Conservation (phyloP, 2,888 invertebrate species). For the Incurvaria masculella region DNA sequence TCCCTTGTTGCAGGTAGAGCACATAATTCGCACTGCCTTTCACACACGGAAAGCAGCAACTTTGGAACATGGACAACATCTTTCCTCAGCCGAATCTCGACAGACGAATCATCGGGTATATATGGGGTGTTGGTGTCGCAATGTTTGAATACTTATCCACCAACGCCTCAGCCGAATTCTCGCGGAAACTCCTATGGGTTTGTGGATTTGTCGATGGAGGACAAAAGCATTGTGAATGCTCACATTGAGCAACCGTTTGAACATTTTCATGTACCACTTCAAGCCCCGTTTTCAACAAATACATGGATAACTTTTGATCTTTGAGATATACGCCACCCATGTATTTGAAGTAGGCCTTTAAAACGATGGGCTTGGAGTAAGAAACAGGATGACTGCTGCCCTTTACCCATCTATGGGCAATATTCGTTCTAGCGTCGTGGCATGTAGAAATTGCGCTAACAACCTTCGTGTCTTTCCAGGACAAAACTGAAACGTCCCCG, state of each 20-base stretch:
- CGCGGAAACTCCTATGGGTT: not conserved
- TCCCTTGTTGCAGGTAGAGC: not conserved
- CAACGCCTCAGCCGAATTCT: not conserved
- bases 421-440: slow-evolving; percentile 7
- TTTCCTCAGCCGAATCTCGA: not conserved
- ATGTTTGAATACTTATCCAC: not conserved
- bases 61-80: not conserved
- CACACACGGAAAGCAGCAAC: not conserved
- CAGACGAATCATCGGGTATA: not conserved
- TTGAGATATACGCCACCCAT: not conserved
- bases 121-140: not conserved
- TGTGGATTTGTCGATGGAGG: slow-evolving; percentile 1
- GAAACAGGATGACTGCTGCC: too few relatives aligned
- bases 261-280: slow-evolving; percentile 9
- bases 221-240: slow-evolving; percentile 7
- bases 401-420: too few relatives aligned
- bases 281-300: slow-evolving; percentile 7
- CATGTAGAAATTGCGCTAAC: slow-evolving; percentile 8
- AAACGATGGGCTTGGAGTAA: not conserved
- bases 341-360: not conserved
- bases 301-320: slow-evolving; percentile 5
- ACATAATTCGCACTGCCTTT: not conserved
- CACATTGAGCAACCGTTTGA: slow-evolving; percentile 6
- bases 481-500: slow-evolving; percentile 9
- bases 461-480: slow-evolving; percentile 9